Evolutionary conservation across 2,888 invertebrate genomes (phyloP), one percentile per base, ranked within the genome.

Genomic region (Adelognathus sp.): DNA sequence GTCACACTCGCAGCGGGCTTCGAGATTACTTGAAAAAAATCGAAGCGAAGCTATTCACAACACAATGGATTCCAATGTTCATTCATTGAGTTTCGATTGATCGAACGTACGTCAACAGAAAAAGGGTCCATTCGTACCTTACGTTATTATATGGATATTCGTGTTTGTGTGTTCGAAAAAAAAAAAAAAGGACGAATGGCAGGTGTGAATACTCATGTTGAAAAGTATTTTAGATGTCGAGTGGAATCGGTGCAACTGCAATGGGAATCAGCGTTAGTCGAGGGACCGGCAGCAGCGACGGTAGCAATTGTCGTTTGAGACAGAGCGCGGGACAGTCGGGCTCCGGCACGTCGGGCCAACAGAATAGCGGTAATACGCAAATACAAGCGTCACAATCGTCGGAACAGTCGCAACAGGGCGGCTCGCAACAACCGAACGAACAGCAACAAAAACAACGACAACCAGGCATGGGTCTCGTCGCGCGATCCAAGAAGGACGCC

Each of bases 401-500:
- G 66, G 85, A 79, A 60, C 80, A 79, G 56, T 80, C 86, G 79
- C 86, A 83, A 46, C 82, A 84, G 24, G 69, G n/a, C n/a, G n/a
- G 71, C 44, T 76, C 79, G 11, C 80, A 81, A 33, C 79, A 79
- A 18, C 78, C 80, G 14, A 69, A 69, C 18, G 71, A 86, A 73
- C 82, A 84, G 64, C 85, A 86, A 84, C 78, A 81, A 72, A 82
- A 86, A 74, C 84, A 79, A 56, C 84, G 84, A 75, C 86, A 85
- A 46, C 87, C 86, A 77, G 92, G 92, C 91, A 92, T 93, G 91
- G 93, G 90, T 90, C 92, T 92, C 90, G 93, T 87, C 83, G 90
- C 90, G 58, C 88, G 92, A 87, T 93, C 92, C 90, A 92, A 92
- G 91, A 93, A 93, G 92, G 93, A 92, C 92, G 93, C 93, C 92